Evolutionary conservation across 2,797 vertebrate species (phyloP).

Genomic region (Novumbra hubbsi): DNA sequence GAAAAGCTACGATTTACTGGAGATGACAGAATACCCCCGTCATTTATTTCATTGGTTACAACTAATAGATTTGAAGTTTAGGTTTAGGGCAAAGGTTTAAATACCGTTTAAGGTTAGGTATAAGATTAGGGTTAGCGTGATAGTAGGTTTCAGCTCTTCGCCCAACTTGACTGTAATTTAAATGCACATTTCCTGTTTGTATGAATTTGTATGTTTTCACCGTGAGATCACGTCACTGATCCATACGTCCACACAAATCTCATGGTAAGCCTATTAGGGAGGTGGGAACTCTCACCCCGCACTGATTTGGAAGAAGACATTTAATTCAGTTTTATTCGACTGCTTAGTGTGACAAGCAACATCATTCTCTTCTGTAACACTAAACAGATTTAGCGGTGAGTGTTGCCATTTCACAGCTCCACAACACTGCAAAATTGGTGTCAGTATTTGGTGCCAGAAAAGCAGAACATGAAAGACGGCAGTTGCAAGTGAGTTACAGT

Average conservation of each 20-base stretch:
- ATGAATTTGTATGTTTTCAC: no score
- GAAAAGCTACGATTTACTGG: no score
- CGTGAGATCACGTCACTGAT: background rate
- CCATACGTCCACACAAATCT: constrained; percentile 5
- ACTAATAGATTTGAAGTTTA: no score
- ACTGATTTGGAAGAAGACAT: constrained; percentile 17
- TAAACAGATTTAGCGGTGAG: constrained; percentile 8
- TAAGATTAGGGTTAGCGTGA: no score
- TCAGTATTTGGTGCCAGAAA: background rate
- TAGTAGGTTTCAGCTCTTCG: no score
- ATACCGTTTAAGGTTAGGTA: no score
- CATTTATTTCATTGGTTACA: no score
- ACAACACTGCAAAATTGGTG: background rate
- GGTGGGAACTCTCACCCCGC: constrained; percentile 3
- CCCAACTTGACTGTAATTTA: no score
- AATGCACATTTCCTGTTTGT: no score
- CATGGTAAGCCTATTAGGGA: background rate
- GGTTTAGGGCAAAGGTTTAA: no score
- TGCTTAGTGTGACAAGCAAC: constrained; percentile 7
- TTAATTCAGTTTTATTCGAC: constrained; percentile 14
- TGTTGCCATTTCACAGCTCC: background rate
- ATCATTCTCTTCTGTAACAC: constrained; percentile 8
- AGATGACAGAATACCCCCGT: no score
- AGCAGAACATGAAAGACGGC: constrained; percentile 1
- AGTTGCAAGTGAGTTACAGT: background rate